These are phyloP conservation scores for Apogon talboti DNA, from an alignment of 2,797 vertebrate genomes.

Conservation along the genomic window DNA sequence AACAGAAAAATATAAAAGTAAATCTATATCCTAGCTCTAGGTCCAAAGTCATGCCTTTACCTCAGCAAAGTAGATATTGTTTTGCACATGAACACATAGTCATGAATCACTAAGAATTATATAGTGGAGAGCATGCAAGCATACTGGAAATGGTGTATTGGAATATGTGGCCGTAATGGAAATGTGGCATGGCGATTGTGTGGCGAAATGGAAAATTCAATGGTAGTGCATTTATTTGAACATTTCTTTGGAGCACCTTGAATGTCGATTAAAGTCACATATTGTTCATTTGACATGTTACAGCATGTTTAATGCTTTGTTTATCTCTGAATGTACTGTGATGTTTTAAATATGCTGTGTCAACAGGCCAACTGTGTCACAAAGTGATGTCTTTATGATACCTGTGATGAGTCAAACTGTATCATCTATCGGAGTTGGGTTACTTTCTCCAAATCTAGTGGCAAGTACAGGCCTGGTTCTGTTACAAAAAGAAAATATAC, in stretches of 20 bases:
- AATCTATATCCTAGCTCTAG: slow-evolving; percentile 11
- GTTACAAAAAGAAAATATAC: slow-evolving; percentile 14
- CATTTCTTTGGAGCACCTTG: slow-evolving; percentile 36
- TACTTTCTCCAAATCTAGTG: slow-evolving; percentile 19
- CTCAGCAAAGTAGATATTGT: slow-evolving; percentile 40
- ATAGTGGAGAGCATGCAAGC: slow-evolving; percentile 39
- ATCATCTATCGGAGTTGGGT: slow-evolving; percentile 5
- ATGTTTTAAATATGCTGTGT: slow-evolving; percentile 37
- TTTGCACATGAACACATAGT: slow-evolving; percentile 50
- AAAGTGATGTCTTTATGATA: slow-evolving; percentile 13
- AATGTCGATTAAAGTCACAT: slow-evolving; percentile 47
- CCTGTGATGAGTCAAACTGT: slow-evolving; percentile 23
- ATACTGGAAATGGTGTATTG: slow-evolving; percentile 20
- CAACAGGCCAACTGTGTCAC: slow-evolving; percentile 22
- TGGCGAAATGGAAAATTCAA: slow-evolving; percentile 32
- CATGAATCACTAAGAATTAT: slow-evolving; percentile 16
- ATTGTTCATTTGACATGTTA: slow-evolving; percentile 37
- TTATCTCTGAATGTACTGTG: slow-evolving; percentile 52
- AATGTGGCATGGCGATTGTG: slow-evolving; percentile 39
- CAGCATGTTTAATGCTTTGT: slow-evolving; percentile 57
- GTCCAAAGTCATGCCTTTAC: slow-evolving; percentile 54
- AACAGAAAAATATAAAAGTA: slow-evolving; percentile 11
- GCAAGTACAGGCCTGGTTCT: slow-evolving; percentile 5
- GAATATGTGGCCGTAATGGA: slow-evolving; percentile 33
- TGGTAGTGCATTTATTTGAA: slow-evolving; percentile 7